These are phyloP conservation scores for Hirtodrosophila histrioides DNA, from an alignment of 2,888 invertebrate genomes.

Conservation along the genomic window DNA sequence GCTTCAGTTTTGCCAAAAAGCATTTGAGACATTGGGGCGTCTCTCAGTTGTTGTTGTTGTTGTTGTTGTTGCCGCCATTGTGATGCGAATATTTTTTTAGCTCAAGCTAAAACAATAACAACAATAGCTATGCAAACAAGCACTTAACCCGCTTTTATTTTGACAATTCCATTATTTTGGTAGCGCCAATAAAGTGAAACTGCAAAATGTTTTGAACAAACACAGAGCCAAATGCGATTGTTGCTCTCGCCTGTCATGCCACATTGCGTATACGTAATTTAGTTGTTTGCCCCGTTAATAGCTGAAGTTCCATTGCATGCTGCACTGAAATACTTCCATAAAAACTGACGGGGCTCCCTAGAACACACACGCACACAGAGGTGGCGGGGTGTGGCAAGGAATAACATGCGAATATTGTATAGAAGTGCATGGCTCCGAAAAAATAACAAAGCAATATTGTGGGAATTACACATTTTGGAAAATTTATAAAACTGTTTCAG, in stretches of 20 bases:
- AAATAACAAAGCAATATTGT: conserved; percentile 20
- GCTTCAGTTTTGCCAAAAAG: conserved; percentile 38
- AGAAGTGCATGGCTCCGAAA: neutral
- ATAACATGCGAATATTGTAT: conserved; percentile 1
- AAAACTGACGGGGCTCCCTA: conserved; percentile 23
- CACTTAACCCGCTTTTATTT: conserved; percentile 77
- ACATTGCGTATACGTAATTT: conserved; percentile 72
- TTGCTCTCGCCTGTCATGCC: conserved; percentile 42
- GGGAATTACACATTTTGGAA: conserved; percentile 12
- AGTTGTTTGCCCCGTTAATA: conserved; percentile 60
- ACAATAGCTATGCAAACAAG: conserved; percentile 74
- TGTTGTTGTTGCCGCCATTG: conserved; percentile 17
- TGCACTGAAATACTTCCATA: conserved; percentile 22
- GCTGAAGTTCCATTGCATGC: conserved; percentile 40
- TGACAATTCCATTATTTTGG: conserved; percentile 77
- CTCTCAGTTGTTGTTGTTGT: conserved; percentile 9
- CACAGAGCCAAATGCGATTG: conserved; percentile 10
- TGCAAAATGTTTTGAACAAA: conserved; percentile 65
- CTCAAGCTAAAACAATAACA: conserved; percentile 27
- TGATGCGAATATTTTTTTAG: conserved; percentile 30
- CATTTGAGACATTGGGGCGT: conserved; percentile 57
- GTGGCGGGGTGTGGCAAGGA: neutral
- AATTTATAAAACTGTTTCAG: neutral
- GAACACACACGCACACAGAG: neutral
- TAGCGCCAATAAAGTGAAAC: conserved; percentile 70